These are phyloP conservation scores for Lagopus muta DNA, from an alignment of 2,113 vertebrate species.

Conservation along the genomic window DNA sequence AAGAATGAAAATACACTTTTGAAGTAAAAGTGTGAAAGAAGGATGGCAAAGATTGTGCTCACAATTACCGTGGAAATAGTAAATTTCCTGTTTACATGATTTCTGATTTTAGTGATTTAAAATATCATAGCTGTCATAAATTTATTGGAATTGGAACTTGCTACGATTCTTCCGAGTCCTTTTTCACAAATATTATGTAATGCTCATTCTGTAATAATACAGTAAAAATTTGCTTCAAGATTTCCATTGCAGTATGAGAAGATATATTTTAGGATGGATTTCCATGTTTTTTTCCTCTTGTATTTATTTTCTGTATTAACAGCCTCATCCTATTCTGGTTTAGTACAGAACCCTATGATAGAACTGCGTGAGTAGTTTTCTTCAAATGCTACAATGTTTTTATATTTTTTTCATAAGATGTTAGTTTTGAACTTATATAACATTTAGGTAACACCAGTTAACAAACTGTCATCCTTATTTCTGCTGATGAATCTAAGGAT, in stretches of 20 bases:
- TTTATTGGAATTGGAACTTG: not conserved
- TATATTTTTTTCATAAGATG: not conserved
- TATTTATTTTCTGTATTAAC: not conserved
- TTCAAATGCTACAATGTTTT: not conserved
- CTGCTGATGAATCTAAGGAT: not conserved
- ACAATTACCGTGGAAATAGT: rapidly evolving
- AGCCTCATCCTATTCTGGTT: not conserved
- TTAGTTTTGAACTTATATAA: not conserved
- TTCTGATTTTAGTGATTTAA: not conserved
- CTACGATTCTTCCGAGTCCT: not conserved
- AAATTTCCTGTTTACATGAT: not conserved
- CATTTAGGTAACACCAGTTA: not conserved
- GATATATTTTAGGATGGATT: not conserved
- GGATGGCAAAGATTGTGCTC: not conserved
- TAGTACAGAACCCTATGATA: not conserved
- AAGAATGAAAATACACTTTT: not conserved
- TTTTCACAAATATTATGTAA: not conserved
- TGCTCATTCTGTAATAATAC: not conserved
- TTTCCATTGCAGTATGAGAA: not conserved
- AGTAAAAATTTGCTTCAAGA: not conserved
- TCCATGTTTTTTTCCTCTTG: not conserved
- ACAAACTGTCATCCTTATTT: not conserved
- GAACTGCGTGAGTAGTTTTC: not conserved
- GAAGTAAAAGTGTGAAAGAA: not conserved
- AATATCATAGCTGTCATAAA: not conserved